These are phyloP conservation scores for Nasonia vitripennis DNA, from an alignment of 1,140 invertebrate species.

Conservation along the genomic window DNA sequence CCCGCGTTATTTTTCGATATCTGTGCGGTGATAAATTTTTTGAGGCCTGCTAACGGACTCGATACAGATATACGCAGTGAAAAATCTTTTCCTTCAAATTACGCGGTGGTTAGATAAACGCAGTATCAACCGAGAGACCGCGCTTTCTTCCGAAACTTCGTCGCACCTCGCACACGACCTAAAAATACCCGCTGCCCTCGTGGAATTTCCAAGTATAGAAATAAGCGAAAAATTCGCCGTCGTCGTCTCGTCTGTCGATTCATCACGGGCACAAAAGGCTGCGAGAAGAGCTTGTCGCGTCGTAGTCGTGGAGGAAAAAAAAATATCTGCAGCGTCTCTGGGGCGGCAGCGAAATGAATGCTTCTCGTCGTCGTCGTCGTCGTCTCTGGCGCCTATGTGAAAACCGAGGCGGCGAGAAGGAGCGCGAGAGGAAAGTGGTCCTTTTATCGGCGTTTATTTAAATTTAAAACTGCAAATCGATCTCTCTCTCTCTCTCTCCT, in stretches of 20 bases:
- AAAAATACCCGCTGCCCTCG: too few relatives aligned
- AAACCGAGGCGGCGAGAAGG: slow-evolving; percentile 6
- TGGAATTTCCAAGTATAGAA: background rate
- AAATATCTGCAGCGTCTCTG: background rate
- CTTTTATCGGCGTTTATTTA: slow-evolving; percentile 71
- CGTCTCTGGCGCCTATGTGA: slow-evolving; percentile 42
- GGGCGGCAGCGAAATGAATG: slow-evolving; percentile 23
- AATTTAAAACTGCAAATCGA: slow-evolving; percentile 72
- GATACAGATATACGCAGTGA: too few relatives aligned
- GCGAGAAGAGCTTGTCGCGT: background rate
- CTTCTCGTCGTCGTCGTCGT: slow-evolving; percentile 1
- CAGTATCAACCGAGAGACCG: too few relatives aligned
- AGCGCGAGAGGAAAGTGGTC: slow-evolving; percentile 50
- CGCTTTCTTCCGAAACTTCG: too few relatives aligned
- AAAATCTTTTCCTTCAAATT: too few relatives aligned
- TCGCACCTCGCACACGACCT: too few relatives aligned
- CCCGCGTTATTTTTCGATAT: slow-evolving; percentile 35
- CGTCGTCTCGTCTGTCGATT: slow-evolving; percentile 12
- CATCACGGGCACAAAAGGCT: slow-evolving; percentile 1
- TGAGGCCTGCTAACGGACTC: background rate
- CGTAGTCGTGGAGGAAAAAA: background rate
- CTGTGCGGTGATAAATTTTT: background rate
- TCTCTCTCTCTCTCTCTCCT: slow-evolving; percentile 54
- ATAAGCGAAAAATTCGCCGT: background rate
- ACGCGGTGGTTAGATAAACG: too few relatives aligned